Evolutionary conservation across 92 coral and sea anemone genomes (phyloP).

Genomic region (Epizoanthus stellaris): DNA sequence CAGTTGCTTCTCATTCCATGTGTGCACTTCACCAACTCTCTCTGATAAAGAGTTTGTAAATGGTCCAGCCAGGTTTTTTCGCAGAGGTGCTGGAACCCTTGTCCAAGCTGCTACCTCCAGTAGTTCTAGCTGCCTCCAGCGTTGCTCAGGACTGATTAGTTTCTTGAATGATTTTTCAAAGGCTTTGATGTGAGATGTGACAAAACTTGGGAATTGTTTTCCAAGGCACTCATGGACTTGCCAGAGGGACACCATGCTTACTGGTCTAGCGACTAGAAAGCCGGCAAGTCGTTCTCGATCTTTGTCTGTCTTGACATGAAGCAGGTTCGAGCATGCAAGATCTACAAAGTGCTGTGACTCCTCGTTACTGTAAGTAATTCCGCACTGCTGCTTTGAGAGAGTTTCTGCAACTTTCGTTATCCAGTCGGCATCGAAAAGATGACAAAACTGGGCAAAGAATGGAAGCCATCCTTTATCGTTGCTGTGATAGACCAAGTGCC

Average conservation of each 20-base stretch:
- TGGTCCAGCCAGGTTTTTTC: constrained; percentile 46
- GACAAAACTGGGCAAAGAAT: constrained; percentile 13
- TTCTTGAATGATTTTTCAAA: constrained; percentile 13
- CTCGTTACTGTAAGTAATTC: neutral
- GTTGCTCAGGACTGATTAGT: neutral
- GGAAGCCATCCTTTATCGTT: neutral
- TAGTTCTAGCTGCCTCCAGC: constrained; percentile 43
- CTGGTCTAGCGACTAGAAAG: neutral
- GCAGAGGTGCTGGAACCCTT: constrained; percentile 53
- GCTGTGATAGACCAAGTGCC: neutral
- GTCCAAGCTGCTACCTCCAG: constrained; percentile 56
- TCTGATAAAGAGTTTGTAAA: constrained; percentile 39
- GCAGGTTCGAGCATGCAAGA: neutral
- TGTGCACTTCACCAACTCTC: constrained; percentile 25
- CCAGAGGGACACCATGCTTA: constrained; percentile 6
- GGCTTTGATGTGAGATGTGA: constrained; percentile 8
- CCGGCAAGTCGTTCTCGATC: neutral
- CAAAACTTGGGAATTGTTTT: neutral
- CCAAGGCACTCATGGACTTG: neutral
- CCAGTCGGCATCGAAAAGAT: constrained; percentile 16
- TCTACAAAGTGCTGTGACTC: neutral
- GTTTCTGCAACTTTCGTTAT: neutral
- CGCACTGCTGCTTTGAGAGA: neutral
- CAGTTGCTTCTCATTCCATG: constrained; percentile 1
- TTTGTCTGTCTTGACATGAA: neutral